phyloP scores from a whole-genome alignment of 2,797 vertebrate species.

The Nyctibius grandis region DNA sequence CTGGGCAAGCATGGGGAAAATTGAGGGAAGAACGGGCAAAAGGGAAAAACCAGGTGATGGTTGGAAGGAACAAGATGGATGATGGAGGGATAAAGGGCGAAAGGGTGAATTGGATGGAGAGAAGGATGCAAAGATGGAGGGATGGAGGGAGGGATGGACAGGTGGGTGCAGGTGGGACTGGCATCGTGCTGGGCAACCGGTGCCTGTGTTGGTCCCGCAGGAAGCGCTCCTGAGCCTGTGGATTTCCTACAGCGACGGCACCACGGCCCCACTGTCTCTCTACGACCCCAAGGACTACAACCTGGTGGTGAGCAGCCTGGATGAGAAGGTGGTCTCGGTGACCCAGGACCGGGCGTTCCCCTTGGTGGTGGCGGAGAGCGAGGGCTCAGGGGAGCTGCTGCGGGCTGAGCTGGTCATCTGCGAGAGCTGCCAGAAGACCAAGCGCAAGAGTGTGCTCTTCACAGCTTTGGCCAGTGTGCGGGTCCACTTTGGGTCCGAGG shows the following conservation, averaged over 20 bases:
- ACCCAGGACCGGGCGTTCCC: slow-evolving; percentile 87
- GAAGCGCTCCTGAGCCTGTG: slow-evolving; percentile 93
- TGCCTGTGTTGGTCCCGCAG: slow-evolving; percentile 70
- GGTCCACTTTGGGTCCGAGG: slow-evolving; percentile 87
- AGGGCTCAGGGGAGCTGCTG: slow-evolving; percentile 85
- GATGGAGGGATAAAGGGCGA: neutral
- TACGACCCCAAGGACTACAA: slow-evolving; percentile 96
- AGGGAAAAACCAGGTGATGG: neutral
- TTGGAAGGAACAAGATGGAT: neutral
- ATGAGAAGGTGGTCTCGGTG: slow-evolving; percentile 85
- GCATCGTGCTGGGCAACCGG: slow-evolving; percentile 32
- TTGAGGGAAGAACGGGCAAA: neutral
- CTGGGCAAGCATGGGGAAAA: fast-evolving
- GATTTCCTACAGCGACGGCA: slow-evolving; percentile 95
- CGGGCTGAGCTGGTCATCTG: slow-evolving; percentile 91
- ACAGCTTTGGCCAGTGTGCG: slow-evolving; percentile 82
- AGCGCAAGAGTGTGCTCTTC: slow-evolving; percentile 91
- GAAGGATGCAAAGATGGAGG: neutral
- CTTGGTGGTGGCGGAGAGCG: slow-evolving; percentile 86
- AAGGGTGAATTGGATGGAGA: neutral
- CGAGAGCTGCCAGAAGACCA: slow-evolving; percentile 96
- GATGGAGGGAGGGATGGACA: neutral
- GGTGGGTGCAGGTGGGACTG: neutral
- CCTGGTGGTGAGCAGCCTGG: slow-evolving; percentile 88
- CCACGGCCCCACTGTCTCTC: slow-evolving; percentile 86